Percentiles rank a stretch among this genome's conserved stretches.
These are phyloP conservation scores for Nesidiocoris tenuis DNA, from an alignment of 2,888 invertebrate species.

Conservation along the genomic window DNA sequence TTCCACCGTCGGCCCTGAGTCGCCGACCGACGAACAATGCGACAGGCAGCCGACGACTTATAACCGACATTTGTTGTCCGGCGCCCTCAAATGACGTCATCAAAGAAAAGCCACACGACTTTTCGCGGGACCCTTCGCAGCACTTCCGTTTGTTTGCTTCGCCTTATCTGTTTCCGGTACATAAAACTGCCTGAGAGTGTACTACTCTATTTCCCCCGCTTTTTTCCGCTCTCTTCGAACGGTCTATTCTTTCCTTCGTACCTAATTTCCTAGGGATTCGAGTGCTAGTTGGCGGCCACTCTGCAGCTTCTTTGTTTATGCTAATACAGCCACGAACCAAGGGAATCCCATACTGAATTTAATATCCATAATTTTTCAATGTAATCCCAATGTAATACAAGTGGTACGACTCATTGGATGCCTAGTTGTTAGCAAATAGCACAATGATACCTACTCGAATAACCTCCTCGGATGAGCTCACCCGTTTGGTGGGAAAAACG, in stretches of 20 bases:
- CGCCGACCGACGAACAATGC: conserved; percentile 39
- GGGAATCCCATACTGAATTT: too few species aligned
- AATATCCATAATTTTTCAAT: too few species aligned
- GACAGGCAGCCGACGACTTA: conserved; percentile 43
- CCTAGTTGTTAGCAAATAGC: too few species aligned
- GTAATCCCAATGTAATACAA: too few species aligned
- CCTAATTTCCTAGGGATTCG: neutral
- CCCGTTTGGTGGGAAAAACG: too few species aligned
- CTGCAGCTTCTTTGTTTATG: too few species aligned
- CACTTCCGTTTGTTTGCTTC: conserved; percentile 43
- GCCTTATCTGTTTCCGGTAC: conserved; percentile 44
- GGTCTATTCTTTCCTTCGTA: conserved; percentile 8
- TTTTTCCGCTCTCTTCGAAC: neutral
- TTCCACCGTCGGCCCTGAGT: neutral
- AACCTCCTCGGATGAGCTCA: too few species aligned
- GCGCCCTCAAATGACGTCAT: conserved; percentile 44
- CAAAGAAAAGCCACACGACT: conserved; percentile 43
- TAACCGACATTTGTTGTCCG: conserved; percentile 44
- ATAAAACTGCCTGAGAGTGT: conserved; percentile 36
- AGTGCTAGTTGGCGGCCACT: too few species aligned
- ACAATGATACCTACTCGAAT: too few species aligned
- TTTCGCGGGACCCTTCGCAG: conserved; percentile 27
- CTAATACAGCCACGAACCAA: too few species aligned
- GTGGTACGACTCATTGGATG: too few species aligned
- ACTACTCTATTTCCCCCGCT: conserved; percentile 24